Percentiles rank a stretch among this genome's conserved stretches.
Conservation (phyloP, 2,113 vertebrate genomes). For the Polypterus senegalus region DNA sequence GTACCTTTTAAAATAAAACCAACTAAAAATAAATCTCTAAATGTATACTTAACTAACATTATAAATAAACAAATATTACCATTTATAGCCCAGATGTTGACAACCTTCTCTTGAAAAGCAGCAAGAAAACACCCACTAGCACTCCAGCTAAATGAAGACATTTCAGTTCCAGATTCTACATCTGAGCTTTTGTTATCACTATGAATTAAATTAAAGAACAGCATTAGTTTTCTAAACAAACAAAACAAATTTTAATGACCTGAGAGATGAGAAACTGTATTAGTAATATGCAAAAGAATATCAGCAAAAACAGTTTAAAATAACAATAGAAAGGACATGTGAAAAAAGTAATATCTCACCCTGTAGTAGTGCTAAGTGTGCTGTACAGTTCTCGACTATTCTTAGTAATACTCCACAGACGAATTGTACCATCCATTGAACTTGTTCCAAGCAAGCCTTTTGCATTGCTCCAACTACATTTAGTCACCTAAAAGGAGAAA, state of each 20-base stretch:
- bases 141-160: slow-evolving; percentile 54
- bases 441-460: slow-evolving; percentile 49
- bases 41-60: too few species aligned
- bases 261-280: too few species aligned
- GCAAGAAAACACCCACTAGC: slow-evolving; percentile 48
- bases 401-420: slow-evolving; percentile 49
- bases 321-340: too few species aligned
- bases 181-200: too few species aligned
- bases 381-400: slow-evolving; percentile 41
- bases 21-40: too few species aligned
- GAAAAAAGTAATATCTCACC: slow-evolving; percentile 12
- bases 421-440: slow-evolving; percentile 55
- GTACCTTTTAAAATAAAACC: too few species aligned
- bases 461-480: slow-evolving; percentile 51
- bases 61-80: slow-evolving; percentile 27
- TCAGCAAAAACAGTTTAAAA: too few species aligned
- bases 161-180: slow-evolving; percentile 26
- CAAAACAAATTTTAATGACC: too few species aligned
- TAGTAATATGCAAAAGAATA: too few species aligned
- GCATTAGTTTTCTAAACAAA: too few species aligned
- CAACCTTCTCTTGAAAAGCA: slow-evolving; percentile 51
- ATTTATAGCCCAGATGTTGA: slow-evolving; percentile 58
- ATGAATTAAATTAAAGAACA: too few species aligned
- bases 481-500: slow-evolving; percentile 38
- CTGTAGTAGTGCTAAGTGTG: slow-evolving; percentile 44